Base-by-base conservation (phyloP, 2,113 vertebrate species). In the Pseudopodoces humilis region DNA sequence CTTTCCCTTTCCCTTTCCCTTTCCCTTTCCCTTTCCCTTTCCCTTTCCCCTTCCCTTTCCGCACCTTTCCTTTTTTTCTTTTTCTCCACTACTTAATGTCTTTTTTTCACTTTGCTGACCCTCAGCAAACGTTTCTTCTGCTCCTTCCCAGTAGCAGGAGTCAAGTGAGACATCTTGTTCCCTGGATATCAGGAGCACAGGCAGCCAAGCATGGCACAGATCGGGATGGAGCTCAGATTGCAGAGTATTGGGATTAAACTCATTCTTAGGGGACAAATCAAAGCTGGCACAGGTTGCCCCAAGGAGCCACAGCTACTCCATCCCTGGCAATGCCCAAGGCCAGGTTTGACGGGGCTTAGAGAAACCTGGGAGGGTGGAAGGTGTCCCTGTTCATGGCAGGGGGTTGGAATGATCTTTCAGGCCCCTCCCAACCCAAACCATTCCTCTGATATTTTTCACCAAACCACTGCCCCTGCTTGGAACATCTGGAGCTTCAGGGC, bases 191-290 rank as follows among this genome's bases (percentile, higher is more conserved):
- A 4, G 77, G 13, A 67, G 3, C 9, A 25, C 8, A 31, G 13
- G 23, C 27, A 83, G 68, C 16, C 20, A 22, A 67, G 46, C 14
- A 7, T 37, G 53, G 16, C 14, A 28, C 1, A 0, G 1, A 0
- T 15, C 41, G 47, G 27, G 46, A 35, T 22, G 7, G 49, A 56
- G 27, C 31, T 37, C 21, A 59, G 44, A 18, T 4, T 50, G 31
- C 71, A 50, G 70, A 75, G 13, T 25, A 31, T 6, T 31, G 44
- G 31, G 9, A 50, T 44, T 43, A 17, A 24, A 31, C 13, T 25
- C 9, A 20, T 14, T 20, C 20, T 75, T 11, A 16, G 62, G 27
- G 44, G 21, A 59, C 37, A 50, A 44, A 13, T 67, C 31, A 44
- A 35, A 59, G 31, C 19, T 88, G 59, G 22, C 33, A 50, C 12